Conservation (phyloP, 2,888 invertebrate species). For the Diarsia brunnea region DNA sequence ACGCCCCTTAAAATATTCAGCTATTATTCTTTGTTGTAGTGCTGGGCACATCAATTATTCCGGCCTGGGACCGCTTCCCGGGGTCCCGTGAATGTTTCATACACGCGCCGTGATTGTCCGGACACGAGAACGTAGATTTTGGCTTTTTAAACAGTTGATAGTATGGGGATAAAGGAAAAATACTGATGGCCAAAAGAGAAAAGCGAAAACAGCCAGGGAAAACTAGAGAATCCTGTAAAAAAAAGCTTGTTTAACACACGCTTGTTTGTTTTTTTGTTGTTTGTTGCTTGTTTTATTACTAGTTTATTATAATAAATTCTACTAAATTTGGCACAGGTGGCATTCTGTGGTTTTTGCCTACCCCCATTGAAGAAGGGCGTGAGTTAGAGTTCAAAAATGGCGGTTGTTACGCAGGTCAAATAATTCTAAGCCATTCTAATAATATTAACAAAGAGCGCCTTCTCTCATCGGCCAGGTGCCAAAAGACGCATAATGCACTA, state of each 20-base stretch:
- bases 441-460: background rate
- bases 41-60: constrained; percentile 67
- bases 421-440: background rate
- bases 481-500: background rate
- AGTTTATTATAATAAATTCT: background rate
- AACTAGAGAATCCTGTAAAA: background rate
- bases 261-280: too few relatives aligned
- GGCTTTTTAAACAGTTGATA: constrained; percentile 60
- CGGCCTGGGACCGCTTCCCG: constrained; percentile 54
- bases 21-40: constrained; percentile 67
- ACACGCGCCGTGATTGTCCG: constrained; percentile 59
- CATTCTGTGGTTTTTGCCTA: too few relatives aligned
- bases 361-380: too few relatives aligned
- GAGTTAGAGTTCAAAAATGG: too few relatives aligned
- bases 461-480: background rate
- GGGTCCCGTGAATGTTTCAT: constrained; percentile 68
- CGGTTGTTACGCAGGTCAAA: too few relatives aligned
- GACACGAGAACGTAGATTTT: constrained; percentile 38
- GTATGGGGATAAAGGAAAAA: constrained; percentile 37
- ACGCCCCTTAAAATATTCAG: constrained; percentile 62
- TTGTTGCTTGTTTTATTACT: too few relatives aligned
- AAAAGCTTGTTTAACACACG: too few relatives aligned
- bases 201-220: background rate
- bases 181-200: background rate
- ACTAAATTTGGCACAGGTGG: background rate